Conservation (phyloP, 2,888 invertebrate genomes). For the Drosophila subsilvestris region DNA sequence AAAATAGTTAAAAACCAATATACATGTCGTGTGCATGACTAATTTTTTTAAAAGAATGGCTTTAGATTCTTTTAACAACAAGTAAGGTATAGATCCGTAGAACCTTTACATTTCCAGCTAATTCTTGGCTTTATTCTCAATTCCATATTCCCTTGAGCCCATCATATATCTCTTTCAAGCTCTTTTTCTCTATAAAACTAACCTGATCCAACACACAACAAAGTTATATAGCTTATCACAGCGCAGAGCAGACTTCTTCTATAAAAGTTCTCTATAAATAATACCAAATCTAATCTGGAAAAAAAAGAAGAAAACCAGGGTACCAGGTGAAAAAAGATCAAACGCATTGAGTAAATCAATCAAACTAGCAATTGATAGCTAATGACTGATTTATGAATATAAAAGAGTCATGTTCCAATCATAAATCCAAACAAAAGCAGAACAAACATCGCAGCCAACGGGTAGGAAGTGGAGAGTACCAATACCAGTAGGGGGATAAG, state of each 20-base stretch:
- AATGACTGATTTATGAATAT: conserved; percentile 66
- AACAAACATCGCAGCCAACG: conserved; percentile 27
- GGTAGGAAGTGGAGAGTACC: conserved; percentile 20
- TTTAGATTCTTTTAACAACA: too few species aligned
- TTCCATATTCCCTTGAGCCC: not conserved
- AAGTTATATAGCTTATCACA: not conserved
- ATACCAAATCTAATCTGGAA: conserved; percentile 28
- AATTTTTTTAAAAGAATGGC: too few species aligned
- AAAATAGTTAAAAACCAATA: not conserved
- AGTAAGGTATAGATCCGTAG: not conserved
- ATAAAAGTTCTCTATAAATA: conserved; percentile 37
- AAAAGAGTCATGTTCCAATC: conserved; percentile 31
- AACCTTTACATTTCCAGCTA: not conserved
- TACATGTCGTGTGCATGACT: not conserved
- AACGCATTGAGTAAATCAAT: conserved; percentile 64
- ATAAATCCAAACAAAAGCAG: conserved; percentile 27
- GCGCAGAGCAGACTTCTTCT: not conserved
- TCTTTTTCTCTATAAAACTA: conserved; percentile 4
- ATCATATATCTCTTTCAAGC: not conserved
- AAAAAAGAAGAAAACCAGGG: conserved; percentile 1
- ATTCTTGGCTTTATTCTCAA: not conserved
- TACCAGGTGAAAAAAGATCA: conserved; percentile 48
- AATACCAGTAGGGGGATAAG: too few species aligned
- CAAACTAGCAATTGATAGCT: conserved; percentile 64
- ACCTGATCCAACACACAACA: conserved; percentile 18